phyloP scores from a whole-genome alignment of 2,797 vertebrate species.

The Schizopygopsis pylzovi region DNA sequence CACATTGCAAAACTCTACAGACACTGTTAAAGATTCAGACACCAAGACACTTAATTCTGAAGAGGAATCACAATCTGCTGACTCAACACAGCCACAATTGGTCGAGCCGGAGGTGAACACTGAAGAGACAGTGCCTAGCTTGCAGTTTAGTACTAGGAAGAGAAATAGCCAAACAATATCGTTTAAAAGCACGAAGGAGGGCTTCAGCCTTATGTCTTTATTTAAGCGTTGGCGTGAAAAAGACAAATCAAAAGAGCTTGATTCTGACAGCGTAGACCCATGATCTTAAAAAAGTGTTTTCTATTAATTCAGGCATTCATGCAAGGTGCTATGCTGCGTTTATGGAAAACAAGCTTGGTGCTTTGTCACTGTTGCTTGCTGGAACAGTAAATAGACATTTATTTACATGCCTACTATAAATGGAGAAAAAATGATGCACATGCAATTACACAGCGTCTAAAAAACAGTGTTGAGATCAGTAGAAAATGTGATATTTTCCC shows the following conservation, averaged over 20 bases:
- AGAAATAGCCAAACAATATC: conserved; percentile 56
- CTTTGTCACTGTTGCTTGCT: neutral
- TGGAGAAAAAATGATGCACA: neutral
- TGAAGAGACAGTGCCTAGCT: conserved; percentile 15
- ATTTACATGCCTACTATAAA: neutral
- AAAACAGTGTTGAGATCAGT: neutral
- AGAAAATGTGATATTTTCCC: neutral
- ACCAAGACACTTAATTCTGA: neutral
- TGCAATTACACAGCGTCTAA: neutral
- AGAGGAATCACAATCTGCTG: neutral
- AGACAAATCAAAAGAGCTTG: conserved; percentile 66
- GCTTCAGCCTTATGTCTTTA: conserved; percentile 71
- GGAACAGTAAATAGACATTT: neutral
- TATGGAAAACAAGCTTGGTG: neutral
- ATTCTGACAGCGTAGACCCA: conserved; percentile 56
- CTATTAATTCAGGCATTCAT: neutral
- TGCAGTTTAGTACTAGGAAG: conserved; percentile 13
- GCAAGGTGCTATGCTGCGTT: neutral
- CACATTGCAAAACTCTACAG: conserved; percentile 28
- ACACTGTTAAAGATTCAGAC: neutral
- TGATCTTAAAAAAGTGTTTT: conserved; percentile 13
- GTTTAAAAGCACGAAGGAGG: conserved; percentile 62
- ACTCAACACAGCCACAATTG: conserved; percentile 1
- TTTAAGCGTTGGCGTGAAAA: conserved; percentile 76
- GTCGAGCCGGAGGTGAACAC: conserved; percentile 51